A percentile compares a stretch with the other conserved stretches of the same genome.
Evolutionary conservation across 2,888 invertebrate species (phyloP).

Genomic region (Proisotoma minuta): DNA sequence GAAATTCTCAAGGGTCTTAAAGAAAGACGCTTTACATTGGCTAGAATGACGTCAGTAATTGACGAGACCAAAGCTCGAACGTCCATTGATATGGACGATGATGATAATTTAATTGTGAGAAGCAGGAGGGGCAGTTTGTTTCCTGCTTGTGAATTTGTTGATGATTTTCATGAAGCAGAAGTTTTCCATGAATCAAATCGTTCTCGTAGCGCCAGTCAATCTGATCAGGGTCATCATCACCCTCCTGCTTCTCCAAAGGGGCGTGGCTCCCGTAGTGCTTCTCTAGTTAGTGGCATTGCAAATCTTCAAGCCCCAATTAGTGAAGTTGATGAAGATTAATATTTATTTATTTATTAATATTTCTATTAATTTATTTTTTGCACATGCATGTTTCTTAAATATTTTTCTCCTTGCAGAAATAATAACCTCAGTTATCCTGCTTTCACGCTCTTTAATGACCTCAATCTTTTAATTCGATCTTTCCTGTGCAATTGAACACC

Average conservation of each 20-base stretch:
- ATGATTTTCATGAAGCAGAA: slow-evolving; percentile 37
- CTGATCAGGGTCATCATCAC: neutral
- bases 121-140: slow-evolving; percentile 43
- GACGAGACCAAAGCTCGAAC: slow-evolving; percentile 32
- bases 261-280: neutral
- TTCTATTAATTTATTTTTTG: neutral
- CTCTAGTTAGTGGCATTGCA: neutral
- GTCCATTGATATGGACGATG: slow-evolving; percentile 39
- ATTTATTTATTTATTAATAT: neutral
- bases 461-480: too few species aligned
- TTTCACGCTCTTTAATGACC: too few species aligned
- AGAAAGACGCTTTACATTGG: slow-evolving; percentile 36
- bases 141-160: slow-evolving; percentile 41
- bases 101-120: slow-evolving; percentile 30
- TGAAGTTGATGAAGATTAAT: neutral
- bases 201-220: neutral
- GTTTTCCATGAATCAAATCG: neutral
- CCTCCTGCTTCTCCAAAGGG: slow-evolving; percentile 1
- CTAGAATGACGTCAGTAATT: slow-evolving; percentile 37
- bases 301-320: neutral
- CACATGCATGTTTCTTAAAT: too few species aligned
- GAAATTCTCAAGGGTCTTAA: slow-evolving; percentile 32
- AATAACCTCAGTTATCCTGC: too few species aligned
- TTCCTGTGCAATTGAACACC: too few species aligned
- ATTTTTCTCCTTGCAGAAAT: too few species aligned